Evolutionary conservation across 2,888 invertebrate genomes (phyloP), one percentile per base, ranked within the genome.

Genomic region (Desoria tigrina): DNA sequence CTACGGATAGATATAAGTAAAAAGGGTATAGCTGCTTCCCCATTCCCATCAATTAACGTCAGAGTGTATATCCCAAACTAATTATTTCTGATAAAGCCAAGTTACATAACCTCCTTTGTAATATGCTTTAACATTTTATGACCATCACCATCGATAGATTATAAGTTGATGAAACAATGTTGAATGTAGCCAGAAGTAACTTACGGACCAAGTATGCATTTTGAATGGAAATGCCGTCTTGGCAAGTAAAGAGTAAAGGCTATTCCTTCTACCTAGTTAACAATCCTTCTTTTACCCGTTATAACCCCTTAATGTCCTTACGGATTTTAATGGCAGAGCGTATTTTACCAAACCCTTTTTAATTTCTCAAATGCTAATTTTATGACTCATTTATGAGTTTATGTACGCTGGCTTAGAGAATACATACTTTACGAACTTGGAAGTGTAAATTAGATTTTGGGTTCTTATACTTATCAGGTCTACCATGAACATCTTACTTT

Each of bases 361-460:
- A 60, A 68, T 67, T 63, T 67, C 61, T 63, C 23, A 57, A 63
- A 70, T 70, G 70, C 70, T 70, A 70, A 70, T 70, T 70, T 70
- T 65, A 70, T 68, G 62, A 67, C 67, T 70, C 70, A 68, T 70
- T 70, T 70, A 70, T 67, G 67, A 67, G 67, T 68, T 70, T 70
- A 68, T 70, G 70, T 61, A 62, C 67, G 66, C 61, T 67, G 70
- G 51, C 24, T 18, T 16, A 51, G 16, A 21, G n/a, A 45, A 45
- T 45, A 45, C 21, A 45, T 45, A 21, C 16, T 6, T 45, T 18
- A 51, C 21, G 4, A 51, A 14, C 24, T 62, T 63, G 58, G 64
- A 67, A 65, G 67, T 70, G 70, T 67, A 70, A 67, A 70, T 67
- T 70, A 67, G 67, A 60, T 65, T 65, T 56, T 59, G 42, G 32